These are phyloP conservation scores for Clarias platycephalus DNA, from an alignment of 2,797 vertebrate species.

Conservation along the genomic window DNA sequence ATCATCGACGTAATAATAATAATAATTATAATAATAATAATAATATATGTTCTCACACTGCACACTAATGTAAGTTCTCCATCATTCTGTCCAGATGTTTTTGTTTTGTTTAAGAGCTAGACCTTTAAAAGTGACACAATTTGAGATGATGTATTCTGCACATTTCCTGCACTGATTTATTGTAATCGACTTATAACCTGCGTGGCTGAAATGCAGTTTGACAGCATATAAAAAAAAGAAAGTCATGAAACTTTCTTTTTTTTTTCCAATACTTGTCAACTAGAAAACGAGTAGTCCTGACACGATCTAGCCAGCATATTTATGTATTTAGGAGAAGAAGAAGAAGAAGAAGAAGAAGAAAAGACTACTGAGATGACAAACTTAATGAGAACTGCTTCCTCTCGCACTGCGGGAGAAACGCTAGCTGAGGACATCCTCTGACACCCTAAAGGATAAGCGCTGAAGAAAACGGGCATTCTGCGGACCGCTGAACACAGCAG, in stretches of 20 bases:
- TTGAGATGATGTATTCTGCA: neutral
- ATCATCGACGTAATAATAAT: neutral
- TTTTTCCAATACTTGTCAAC: neutral
- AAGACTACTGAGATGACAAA: no score
- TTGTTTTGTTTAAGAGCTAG: neutral
- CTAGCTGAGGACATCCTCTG: neutral
- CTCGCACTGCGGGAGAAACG: neutral
- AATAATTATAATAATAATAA: no score
- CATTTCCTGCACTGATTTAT: neutral
- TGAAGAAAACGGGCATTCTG: neutral
- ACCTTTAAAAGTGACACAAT: neutral
- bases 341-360: no score
- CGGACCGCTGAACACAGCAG: neutral
- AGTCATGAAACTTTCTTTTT: neutral
- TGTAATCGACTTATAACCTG: neutral
- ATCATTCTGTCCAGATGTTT: no score
- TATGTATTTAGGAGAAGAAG: neutral
- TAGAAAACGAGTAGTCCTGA: neutral
- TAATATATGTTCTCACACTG: neutral
- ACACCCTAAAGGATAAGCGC: neutral
- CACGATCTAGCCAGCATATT: neutral
- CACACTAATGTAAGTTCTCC: neutral
- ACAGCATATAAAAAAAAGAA: no score
- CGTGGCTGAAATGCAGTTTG: neutral
- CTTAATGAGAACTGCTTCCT: neutral